Evolutionary conservation across 2,888 invertebrate species (phyloP).

Genomic region (Catocala fraxini): DNA sequence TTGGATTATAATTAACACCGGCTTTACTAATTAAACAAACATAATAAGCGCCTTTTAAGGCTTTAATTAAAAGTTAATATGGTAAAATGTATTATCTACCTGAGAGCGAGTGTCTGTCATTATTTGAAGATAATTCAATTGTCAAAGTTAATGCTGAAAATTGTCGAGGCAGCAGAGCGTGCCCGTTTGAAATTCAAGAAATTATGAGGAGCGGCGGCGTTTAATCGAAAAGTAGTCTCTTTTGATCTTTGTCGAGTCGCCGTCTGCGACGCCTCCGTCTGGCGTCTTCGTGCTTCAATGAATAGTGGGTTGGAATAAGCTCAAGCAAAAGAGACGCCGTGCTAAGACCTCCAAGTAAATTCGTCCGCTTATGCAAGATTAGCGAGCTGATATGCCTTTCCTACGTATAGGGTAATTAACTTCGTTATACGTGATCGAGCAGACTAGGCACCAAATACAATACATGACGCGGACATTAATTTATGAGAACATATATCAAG

Average conservation of each 20-base stretch:
- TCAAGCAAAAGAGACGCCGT: constrained; percentile 47
- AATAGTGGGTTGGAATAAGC: constrained; percentile 59
- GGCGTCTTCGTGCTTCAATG: constrained; percentile 59
- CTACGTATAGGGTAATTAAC: constrained; percentile 12
- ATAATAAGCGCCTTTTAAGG: constrained; percentile 3
- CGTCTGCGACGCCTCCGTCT: constrained; percentile 53
- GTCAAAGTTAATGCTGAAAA: constrained; percentile 38
- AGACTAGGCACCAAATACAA: not conserved
- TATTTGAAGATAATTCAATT: constrained; percentile 40
- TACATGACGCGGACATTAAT: not conserved
- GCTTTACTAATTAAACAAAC: constrained; percentile 13
- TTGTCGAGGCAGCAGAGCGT: constrained; percentile 52
- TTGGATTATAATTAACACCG: constrained; percentile 15
- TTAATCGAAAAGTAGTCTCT: constrained; percentile 67
- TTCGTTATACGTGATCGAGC: not conserved
- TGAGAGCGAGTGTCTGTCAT: constrained; percentile 19
- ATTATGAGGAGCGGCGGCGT: constrained; percentile 61
- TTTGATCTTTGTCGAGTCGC: constrained; percentile 64
- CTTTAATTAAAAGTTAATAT: constrained; percentile 13
- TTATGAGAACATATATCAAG: not conserved
- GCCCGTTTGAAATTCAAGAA: constrained; percentile 57
- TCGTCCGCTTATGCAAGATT: constrained; percentile 47
- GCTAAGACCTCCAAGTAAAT: constrained; percentile 54
- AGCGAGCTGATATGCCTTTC: constrained; percentile 21
- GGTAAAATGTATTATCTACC: constrained; percentile 19